Conservation (phyloP, 2,797 vertebrate genomes). For the Miichthys miiuy region DNA sequence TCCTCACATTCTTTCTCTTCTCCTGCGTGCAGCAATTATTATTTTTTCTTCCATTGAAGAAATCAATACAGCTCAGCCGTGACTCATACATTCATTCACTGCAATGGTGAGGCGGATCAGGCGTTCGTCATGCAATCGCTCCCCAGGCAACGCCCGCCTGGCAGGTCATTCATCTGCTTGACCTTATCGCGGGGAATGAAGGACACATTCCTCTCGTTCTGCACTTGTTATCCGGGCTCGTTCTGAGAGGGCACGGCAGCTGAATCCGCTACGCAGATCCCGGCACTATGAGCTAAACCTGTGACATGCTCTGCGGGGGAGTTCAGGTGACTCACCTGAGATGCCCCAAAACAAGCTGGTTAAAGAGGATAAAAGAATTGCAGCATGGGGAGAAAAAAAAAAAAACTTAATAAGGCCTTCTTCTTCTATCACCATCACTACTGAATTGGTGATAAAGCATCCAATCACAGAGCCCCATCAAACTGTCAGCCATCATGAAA, state of each 20-base stretch:
- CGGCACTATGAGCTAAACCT: neutral
- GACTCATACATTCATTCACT: slow-evolving; percentile 27
- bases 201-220: slow-evolving; percentile 38
- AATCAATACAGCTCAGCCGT: slow-evolving; percentile 42
- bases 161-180: slow-evolving; percentile 60
- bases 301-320: neutral
- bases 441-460: slow-evolving; percentile 3
- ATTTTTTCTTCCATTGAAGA: slow-evolving; percentile 13
- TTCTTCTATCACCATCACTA: neutral
- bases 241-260: neutral
- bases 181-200: slow-evolving; percentile 57
- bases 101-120: slow-evolving; percentile 34
- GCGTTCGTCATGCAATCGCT: slow-evolving; percentile 39
- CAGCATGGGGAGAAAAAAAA: neutral
- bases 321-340: neutral
- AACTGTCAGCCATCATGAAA: neutral
- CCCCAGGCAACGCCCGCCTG: slow-evolving; percentile 37
- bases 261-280: neutral
- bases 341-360: neutral
- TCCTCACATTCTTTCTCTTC: neutral
- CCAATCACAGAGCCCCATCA: slow-evolving; percentile 8
- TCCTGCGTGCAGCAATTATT: neutral
- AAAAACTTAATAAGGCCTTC: neutral
- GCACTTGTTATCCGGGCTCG: slow-evolving; percentile 1
- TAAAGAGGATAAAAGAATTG: neutral